Percentiles rank a stretch among this genome's conserved stretches.
Conservation (phyloP, 2,888 invertebrate species). For the Ennomos quercinarius region DNA sequence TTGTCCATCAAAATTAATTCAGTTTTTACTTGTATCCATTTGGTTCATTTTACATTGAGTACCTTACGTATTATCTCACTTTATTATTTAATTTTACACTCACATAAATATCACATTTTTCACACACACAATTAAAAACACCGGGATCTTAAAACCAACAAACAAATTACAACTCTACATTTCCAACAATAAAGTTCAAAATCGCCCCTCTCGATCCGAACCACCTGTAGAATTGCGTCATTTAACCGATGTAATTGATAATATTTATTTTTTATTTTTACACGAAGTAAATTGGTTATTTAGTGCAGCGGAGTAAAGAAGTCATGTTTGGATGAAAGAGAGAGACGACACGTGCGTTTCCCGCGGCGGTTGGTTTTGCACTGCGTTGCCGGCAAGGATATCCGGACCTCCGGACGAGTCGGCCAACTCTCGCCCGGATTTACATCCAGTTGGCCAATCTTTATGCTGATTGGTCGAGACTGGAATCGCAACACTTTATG, state of each 20-base stretch:
- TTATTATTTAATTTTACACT: constrained; percentile 9
- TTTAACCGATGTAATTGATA: constrained; percentile 26
- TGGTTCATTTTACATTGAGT: too few relatives aligned
- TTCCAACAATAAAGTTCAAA: constrained; percentile 39
- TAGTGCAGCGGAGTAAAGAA: constrained; percentile 8
- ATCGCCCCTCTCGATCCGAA: constrained; percentile 34
- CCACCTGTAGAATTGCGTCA: constrained; percentile 55
- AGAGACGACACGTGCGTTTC: constrained; percentile 24
- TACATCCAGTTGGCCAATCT: constrained; percentile 13
- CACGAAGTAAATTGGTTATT: neutral
- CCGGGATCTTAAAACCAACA: constrained; percentile 20
- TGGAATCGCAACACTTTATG: constrained; percentile 3
- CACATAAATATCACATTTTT: constrained; percentile 21
- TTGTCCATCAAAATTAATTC: too few relatives aligned
- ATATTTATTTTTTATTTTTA: constrained; percentile 2
- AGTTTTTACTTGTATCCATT: too few relatives aligned
- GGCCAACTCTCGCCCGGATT: constrained; percentile 9
- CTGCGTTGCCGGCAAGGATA: constrained; percentile 33
- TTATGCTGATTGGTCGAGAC: neutral
- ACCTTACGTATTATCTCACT: neutral
- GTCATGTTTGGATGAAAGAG: constrained; percentile 12
- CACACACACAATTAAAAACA: constrained; percentile 16
- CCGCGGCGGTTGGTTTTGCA: constrained; percentile 29
- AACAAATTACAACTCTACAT: constrained; percentile 40
- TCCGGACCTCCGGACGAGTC: constrained; percentile 16